Conservation (phyloP, 2,113 vertebrate genomes). For the Antechinus stuartii region DNA sequence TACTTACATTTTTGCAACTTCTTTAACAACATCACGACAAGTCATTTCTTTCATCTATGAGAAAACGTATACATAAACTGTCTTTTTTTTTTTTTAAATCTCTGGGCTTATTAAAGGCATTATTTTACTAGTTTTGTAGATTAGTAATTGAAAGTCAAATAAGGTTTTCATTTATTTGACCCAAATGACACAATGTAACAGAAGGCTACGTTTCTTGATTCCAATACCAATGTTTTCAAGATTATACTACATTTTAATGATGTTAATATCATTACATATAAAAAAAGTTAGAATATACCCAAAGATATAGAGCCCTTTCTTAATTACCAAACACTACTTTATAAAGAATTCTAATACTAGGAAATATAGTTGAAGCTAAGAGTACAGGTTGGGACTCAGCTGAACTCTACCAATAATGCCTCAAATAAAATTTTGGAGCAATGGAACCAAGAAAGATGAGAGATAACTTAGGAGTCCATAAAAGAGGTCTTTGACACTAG, state of each 20-base stretch:
- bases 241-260: not conserved
- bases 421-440: not conserved
- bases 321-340: not conserved
- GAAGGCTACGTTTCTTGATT: not conserved
- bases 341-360: not conserved
- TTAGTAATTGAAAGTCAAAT: not conserved
- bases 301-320: not conserved
- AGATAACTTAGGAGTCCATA: not conserved
- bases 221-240: not conserved
- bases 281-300: not conserved
- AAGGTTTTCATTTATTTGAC: not conserved
- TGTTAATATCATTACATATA: not conserved
- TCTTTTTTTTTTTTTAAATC: not conserved
- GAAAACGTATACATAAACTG: not conserved
- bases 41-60: slow-evolving; percentile 98
- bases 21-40: slow-evolving; percentile 97
- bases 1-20: slow-evolving; percentile 99
- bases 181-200: not conserved
- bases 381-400: not conserved
- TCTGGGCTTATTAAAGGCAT: not conserved
- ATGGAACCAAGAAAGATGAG: not conserved
- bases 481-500: not conserved
- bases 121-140: not conserved
- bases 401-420: not conserved
- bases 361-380: not conserved